Evolutionary conservation across 1,140 invertebrate genomes (phyloP).

Genomic region (Drosophila tsacasi): DNA sequence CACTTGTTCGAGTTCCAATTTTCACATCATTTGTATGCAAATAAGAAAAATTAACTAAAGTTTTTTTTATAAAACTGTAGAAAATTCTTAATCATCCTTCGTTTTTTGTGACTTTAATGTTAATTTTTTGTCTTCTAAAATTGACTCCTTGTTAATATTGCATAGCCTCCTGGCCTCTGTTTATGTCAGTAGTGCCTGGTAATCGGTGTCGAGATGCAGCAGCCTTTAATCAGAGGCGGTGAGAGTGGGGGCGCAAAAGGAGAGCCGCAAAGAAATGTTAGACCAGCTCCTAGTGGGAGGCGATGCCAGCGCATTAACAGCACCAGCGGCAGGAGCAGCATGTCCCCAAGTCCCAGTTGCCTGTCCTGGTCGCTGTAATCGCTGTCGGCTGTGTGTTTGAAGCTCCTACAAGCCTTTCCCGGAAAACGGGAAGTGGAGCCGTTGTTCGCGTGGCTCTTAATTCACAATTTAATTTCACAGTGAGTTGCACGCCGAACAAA

Average conservation of each 20-base stretch:
- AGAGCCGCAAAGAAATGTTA: constrained; percentile 45
- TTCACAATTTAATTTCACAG: constrained; percentile 81
- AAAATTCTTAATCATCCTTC: neutral
- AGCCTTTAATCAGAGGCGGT: neutral
- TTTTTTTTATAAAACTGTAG: neutral
- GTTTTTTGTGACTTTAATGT: neutral
- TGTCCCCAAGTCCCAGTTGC: constrained; percentile 26
- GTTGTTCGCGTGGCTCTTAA: constrained; percentile 57
- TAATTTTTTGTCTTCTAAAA: neutral
- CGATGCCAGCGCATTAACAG: constrained; percentile 64
- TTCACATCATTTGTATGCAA: neutral
- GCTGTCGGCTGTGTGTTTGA: constrained; percentile 18
- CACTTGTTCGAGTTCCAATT: neutral
- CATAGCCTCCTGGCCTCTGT: too few relatives aligned
- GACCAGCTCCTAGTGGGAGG: constrained; percentile 42
- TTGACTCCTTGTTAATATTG: neutral
- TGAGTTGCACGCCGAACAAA: constrained; percentile 56
- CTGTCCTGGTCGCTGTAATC: constrained; percentile 12
- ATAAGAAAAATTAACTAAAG: neutral
- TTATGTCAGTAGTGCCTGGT: neutral
- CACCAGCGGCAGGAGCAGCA: neutral
- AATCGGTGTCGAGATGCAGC: neutral
- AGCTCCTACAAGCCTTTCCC: constrained; percentile 5
- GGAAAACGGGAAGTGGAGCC: constrained; percentile 6
- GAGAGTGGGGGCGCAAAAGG: neutral